These are phyloP conservation scores for Epizoanthus illoricatus DNA, from an alignment of 92 coral and sea anemone genomes.

Conservation along the genomic window DNA sequence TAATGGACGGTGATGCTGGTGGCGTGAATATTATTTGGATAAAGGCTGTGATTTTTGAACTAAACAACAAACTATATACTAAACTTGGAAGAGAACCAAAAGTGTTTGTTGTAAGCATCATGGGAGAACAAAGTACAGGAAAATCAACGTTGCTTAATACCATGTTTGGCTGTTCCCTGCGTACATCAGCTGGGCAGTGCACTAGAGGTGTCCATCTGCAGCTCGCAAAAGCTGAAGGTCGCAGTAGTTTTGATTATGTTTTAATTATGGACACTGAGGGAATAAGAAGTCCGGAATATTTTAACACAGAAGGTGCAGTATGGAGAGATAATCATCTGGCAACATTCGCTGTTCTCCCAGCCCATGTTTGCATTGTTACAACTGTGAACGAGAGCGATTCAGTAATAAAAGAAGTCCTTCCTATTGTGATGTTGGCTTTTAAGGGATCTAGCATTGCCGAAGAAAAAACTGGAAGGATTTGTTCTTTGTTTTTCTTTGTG, in stretches of 20 bases:
- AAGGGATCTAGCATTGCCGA: conserved; percentile 4
- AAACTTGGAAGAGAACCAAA: conserved; percentile 15
- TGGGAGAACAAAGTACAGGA: conserved; percentile 48
- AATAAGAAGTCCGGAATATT: conserved; percentile 2
- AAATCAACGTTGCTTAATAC: conserved; percentile 46
- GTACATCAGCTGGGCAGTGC: conserved; percentile 39
- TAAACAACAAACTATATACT: not conserved
- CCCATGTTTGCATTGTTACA: not conserved
- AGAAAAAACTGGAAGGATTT: not conserved
- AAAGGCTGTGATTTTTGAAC: conserved; percentile 10
- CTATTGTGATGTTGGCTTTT: not conserved
- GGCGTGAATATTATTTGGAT: conserved; percentile 28
- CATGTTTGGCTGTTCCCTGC: conserved; percentile 40
- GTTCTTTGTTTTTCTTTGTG: not conserved
- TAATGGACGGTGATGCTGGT: conserved; percentile 48
- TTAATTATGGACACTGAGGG: conserved; percentile 47
- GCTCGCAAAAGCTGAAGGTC: conserved; percentile 30
- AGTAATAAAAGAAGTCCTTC: not conserved
- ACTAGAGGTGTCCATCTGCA: conserved; percentile 27
- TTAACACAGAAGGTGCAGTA: conserved; percentile 14
- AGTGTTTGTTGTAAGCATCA: conserved; percentile 36
- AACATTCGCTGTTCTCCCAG: conserved; percentile 25
- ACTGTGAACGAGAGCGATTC: not conserved
- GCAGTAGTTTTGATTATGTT: conserved; percentile 32
- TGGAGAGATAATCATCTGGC: conserved; percentile 40